These are phyloP conservation scores for Hestina assimilis DNA, from an alignment of 1,140 invertebrate species.

Conservation along the genomic window DNA sequence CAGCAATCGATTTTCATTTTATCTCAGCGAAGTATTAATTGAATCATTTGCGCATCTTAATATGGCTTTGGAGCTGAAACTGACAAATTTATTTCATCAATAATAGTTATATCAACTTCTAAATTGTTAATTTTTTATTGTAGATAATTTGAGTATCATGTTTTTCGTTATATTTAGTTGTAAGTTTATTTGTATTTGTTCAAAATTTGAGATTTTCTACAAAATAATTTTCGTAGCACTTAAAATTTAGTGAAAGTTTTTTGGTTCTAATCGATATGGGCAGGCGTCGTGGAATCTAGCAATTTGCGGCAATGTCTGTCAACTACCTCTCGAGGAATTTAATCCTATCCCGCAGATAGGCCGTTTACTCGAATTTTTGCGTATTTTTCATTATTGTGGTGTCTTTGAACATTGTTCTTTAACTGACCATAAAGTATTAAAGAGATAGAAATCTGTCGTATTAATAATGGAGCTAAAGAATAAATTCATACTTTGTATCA, in stretches of 20 bases:
- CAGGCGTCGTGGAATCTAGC: neutral
- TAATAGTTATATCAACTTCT: no score
- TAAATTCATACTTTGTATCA: neutral
- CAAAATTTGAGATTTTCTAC: no score
- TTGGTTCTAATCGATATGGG: neutral
- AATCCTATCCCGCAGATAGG: neutral
- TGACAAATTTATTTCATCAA: neutral
- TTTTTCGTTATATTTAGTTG: no score
- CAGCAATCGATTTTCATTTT: constrained; percentile 33
- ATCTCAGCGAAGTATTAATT: constrained; percentile 33
- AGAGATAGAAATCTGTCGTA: no score
- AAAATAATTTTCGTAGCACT: no score
- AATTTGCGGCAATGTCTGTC: neutral
- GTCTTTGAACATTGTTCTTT: no score
- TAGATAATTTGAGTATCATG: no score
- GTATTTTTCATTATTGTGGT: neutral
- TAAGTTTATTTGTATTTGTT: no score
- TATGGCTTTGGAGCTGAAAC: constrained; percentile 18
- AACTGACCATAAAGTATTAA: no score
- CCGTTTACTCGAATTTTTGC: neutral
- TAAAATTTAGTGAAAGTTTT: neutral
- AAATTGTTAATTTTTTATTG: no score
- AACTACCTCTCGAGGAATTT: neutral
- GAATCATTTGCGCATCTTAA: constrained; percentile 33
- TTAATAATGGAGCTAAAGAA: no score